Evolutionary conservation across 2,888 invertebrate species (phyloP).

Genomic region (Thymelicus sylvestris): DNA sequence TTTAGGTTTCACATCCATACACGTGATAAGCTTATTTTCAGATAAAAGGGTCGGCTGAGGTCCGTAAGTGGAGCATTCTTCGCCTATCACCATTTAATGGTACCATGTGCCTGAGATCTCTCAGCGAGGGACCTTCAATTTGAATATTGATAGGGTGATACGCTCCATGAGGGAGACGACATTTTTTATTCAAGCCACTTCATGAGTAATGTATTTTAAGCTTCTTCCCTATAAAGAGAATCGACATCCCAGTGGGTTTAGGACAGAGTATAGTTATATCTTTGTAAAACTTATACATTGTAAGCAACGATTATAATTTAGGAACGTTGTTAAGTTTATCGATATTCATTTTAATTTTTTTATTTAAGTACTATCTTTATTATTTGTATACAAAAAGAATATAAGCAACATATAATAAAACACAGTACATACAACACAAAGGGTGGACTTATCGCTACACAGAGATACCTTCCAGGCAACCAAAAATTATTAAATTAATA

Average conservation of each 20-base stretch:
- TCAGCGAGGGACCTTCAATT: slow-evolving; percentile 71
- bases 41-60: slow-evolving; percentile 77
- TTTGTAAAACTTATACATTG: too few species aligned
- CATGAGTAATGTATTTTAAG: slow-evolving; percentile 47
- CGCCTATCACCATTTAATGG: slow-evolving; percentile 77
- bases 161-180: slow-evolving; percentile 54
- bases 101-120: slow-evolving; percentile 72
- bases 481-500: too few species aligned
- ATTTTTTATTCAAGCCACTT: slow-evolving; percentile 62
- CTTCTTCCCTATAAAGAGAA: slow-evolving; percentile 44
- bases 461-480: too few species aligned
- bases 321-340: too few species aligned
- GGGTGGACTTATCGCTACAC: too few species aligned
- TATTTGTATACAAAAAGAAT: too few species aligned
- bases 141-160: slow-evolving; percentile 76
- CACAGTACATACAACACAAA: too few species aligned
- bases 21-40: slow-evolving; percentile 81
- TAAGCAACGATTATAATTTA: too few species aligned
- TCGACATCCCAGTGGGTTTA: slow-evolving; percentile 9
- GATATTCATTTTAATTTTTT: too few species aligned
- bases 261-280: too few species aligned
- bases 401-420: too few species aligned
- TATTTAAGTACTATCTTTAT: too few species aligned
- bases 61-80: slow-evolving; percentile 79
- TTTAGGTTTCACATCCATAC: slow-evolving; percentile 72